Conservation (phyloP, 2,888 invertebrate species). For the Ornithoptera priamus region DNA sequence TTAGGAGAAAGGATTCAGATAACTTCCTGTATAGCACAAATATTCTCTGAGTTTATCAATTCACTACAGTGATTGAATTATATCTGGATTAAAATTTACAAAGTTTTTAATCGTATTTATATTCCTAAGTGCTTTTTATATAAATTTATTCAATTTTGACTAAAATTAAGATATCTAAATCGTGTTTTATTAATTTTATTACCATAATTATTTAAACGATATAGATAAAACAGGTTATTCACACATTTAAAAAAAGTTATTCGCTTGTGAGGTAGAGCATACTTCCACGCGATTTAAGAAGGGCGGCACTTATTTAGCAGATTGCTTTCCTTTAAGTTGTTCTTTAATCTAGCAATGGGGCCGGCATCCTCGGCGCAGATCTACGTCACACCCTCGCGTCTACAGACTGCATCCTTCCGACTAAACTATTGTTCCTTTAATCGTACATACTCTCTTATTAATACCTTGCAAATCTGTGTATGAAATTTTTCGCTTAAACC, state of each 20-base stretch:
- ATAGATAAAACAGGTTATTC: too few relatives aligned
- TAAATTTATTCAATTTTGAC: too few relatives aligned
- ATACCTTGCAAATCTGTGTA: background rate
- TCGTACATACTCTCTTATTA: slow-evolving; percentile 23
- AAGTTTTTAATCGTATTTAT: background rate
- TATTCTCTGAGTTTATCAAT: background rate
- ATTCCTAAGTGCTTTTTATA: too few relatives aligned
- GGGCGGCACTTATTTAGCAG: slow-evolving; percentile 76
- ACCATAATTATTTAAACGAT: too few relatives aligned
- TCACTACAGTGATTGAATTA: background rate
- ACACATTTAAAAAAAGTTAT: background rate
- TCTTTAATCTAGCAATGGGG: slow-evolving; percentile 70
- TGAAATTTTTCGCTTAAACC: background rate
- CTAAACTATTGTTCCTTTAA: slow-evolving; percentile 28
- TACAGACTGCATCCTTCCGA: slow-evolving; percentile 24
- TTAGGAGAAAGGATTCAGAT: background rate
- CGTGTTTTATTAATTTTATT: too few relatives aligned
- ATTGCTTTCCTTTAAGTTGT: slow-evolving; percentile 80
- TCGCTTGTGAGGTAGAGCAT: slow-evolving; percentile 53
- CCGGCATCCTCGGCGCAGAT: slow-evolving; percentile 26
- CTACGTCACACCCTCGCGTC: slow-evolving; percentile 35
- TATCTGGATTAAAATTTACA: background rate
- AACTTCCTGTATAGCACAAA: background rate
- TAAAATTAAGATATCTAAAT: too few relatives aligned
- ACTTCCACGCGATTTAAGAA: slow-evolving; percentile 37